Percentiles rank a stretch among this genome's conserved stretches.
phyloP scores from a whole-genome alignment of 2,113 vertebrate genomes.

The Chaetorhynchus papuensis region DNA sequence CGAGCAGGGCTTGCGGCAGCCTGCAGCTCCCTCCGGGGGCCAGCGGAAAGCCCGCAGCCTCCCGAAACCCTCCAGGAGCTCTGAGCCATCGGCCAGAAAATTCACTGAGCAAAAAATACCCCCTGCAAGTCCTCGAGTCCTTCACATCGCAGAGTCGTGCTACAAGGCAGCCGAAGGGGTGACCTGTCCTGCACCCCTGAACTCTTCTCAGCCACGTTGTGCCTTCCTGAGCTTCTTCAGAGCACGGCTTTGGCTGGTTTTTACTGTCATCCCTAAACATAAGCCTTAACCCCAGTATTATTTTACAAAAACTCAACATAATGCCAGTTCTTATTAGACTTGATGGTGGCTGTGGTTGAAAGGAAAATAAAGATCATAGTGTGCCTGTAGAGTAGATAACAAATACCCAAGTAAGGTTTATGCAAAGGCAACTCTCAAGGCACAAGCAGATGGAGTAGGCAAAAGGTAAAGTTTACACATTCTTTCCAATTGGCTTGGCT shows the following conservation, averaged over 20 bases:
- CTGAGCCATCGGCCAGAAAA: neutral
- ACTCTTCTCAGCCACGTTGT: rapidly evolving
- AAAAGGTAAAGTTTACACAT: conserved; percentile 49
- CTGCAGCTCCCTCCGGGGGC: conserved; percentile 60
- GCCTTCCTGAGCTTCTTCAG: neutral
- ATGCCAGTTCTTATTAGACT: neutral
- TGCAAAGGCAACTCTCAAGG: neutral
- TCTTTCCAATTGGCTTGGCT: conserved; percentile 14
- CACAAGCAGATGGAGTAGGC: neutral
- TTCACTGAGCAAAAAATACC: neutral
- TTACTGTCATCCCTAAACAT: neutral
- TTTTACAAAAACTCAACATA: conserved; percentile 3
- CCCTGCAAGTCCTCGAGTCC: neutral
- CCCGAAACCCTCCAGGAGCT: neutral
- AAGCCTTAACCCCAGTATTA: neutral
- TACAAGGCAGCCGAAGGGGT: neutral
- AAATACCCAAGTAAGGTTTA: neutral
- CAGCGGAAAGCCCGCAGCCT: neutral
- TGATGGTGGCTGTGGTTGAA: neutral
- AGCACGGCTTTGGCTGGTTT: neutral
- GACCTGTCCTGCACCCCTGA: neutral
- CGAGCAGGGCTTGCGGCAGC: neutral
- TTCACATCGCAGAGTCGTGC: neutral
- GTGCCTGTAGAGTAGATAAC: neutral
- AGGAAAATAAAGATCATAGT: conserved; percentile 6